Base-by-base conservation (phyloP, 2,797 vertebrate genomes). In the Cryptoblepharus egeriae region DNA sequence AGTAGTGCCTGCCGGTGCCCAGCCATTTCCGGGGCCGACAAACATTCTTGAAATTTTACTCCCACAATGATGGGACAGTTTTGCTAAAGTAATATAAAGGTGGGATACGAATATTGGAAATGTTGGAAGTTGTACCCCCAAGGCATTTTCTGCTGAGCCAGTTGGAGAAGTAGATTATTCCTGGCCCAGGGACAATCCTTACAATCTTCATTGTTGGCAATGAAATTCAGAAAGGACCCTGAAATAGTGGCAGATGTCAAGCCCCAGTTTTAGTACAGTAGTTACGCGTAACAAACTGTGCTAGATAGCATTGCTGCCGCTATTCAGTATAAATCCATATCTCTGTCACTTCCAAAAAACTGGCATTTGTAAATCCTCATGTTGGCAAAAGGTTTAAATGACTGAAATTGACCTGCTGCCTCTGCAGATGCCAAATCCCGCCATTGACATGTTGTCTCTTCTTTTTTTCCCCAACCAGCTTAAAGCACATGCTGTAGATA, bases 401-500 rank as follows among this genome's bases (percentile, higher is more conserved):
- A 39, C 15, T 69, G 7, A 86, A 91, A 85, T 73, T 77, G 72
- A 30, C 79, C 75, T 13, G 9, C 0, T 39, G 67, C 77, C n/a
- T 88, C 69, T 88, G 39, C 30, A 30, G 81, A 78, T 84, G 60
- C 1, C 74, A 81, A 78, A 84, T 79, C 49, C 82, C 18, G 2
- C 75, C 83, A 84, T 86, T 93, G 84, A 94, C 69, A 3, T 0
- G 83, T 16, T 86, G 73, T 85, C 91, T 77, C 93, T 81, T 87
- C 85, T 87, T 1, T 92, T 3, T 86, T 90, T 90, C 88, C 3
- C 91, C 88, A 87, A 49, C 70, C 96, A 99, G 98, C 96, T 99
- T 74, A 94, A 97, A 68, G 98, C 98, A 63, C 98, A 99, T 1
- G 98, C 98, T 0, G 98, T 99, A 88, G 98, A 99, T 92, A 98